These are phyloP conservation scores for Trichogramma pretiosum DNA, from an alignment of 1,140 invertebrate genomes.

Conservation along the genomic window DNA sequence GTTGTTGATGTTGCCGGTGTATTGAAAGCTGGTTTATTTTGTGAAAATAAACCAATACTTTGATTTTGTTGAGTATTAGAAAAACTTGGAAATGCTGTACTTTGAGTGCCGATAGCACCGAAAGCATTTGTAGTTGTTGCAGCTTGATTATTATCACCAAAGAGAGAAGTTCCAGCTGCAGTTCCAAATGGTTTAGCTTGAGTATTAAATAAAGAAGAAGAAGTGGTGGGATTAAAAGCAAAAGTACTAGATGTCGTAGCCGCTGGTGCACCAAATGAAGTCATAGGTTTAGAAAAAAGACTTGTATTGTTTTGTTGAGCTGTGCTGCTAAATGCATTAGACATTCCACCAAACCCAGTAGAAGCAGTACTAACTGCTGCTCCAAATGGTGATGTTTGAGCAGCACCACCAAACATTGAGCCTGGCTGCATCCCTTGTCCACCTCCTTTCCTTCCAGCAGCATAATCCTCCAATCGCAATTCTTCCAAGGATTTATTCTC, in stretches of 20 bases:
- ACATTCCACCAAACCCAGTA: constrained; percentile 43
- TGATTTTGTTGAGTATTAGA: constrained; percentile 38
- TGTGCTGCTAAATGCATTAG: constrained; percentile 47
- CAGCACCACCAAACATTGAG: constrained; percentile 49
- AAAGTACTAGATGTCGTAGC: constrained; percentile 50
- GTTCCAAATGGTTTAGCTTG: constrained; percentile 44
- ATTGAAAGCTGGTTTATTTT: constrained; percentile 44
- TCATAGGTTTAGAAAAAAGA: constrained; percentile 43
- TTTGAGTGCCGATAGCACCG: constrained; percentile 36
- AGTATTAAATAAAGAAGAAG: constrained; percentile 41
- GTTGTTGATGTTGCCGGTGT: constrained; percentile 36
- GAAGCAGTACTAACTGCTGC: constrained; percentile 29
- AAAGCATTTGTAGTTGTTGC: constrained; percentile 40
- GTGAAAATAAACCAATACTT: constrained; percentile 43
- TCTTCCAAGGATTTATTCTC: constrained; percentile 91
- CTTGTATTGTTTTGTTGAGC: constrained; percentile 36
- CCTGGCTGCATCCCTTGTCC: constrained; percentile 39
- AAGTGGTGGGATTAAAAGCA: constrained; percentile 45
- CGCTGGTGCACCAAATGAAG: constrained; percentile 48
- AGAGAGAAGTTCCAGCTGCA: constrained; percentile 36
- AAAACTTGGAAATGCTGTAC: constrained; percentile 38
- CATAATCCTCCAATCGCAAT: constrained; percentile 87
- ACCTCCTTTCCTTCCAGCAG: constrained; percentile 74
- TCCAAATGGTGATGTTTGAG: constrained; percentile 45
- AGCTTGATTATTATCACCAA: constrained; percentile 31